These are phyloP conservation scores for Cetonia aurata DNA, from an alignment of 2,888 invertebrate species.

Conservation along the genomic window DNA sequence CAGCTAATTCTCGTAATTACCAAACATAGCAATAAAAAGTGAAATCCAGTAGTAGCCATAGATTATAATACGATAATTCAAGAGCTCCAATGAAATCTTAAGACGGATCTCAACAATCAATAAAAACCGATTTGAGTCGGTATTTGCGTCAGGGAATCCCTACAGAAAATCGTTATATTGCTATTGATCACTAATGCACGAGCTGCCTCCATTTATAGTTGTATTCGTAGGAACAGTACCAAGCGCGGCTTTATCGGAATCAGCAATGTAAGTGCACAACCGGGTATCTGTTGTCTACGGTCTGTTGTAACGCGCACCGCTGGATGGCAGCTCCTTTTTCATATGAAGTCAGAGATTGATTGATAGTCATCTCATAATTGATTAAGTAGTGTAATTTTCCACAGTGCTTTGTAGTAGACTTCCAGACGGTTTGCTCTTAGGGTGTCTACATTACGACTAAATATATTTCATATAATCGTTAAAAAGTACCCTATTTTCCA, in stretches of 20 bases:
- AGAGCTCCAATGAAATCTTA: too few species aligned
- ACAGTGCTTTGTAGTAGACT: slow-evolving; percentile 46
- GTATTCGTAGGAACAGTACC: neutral
- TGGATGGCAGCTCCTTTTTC: slow-evolving; percentile 37
- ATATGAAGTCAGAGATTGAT: slow-evolving; percentile 55
- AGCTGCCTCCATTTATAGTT: neutral
- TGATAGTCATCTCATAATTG: slow-evolving; percentile 58
- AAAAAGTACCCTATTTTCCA: neutral
- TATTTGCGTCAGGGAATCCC: neutral
- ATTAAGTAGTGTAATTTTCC: slow-evolving; percentile 58
- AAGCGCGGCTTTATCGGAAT: slow-evolving; percentile 47
- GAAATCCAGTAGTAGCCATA: too few species aligned
- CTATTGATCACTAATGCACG: neutral
- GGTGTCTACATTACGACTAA: slow-evolving; percentile 44
- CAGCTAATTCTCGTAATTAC: too few species aligned
- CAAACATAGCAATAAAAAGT: too few species aligned
- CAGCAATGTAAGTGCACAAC: slow-evolving; percentile 48
- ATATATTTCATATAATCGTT: slow-evolving; percentile 35
- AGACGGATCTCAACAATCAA: too few species aligned
- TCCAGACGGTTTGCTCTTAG: too few species aligned
- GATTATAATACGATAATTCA: too few species aligned
- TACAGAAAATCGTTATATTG: slow-evolving; percentile 6
- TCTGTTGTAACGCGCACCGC: slow-evolving; percentile 44
- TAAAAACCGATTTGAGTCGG: too few species aligned
- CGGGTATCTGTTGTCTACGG: slow-evolving; percentile 44